phyloP scores from a whole-genome alignment of 2,888 invertebrate genomes.

The Schizaphis graminum region DNA sequence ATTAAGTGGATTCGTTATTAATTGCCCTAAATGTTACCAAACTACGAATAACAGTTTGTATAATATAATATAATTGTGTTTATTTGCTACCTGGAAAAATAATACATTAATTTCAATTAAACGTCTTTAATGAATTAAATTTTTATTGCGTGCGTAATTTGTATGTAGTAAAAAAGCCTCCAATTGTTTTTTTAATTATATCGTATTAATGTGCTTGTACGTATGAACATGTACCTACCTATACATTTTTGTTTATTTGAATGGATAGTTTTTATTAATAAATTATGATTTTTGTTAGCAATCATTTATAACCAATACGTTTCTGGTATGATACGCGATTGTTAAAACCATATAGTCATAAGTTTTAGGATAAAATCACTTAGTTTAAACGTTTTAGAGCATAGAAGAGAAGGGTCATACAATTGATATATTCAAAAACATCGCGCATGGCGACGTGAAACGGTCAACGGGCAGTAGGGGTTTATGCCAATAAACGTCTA shows the following conservation, averaged over 20 bases:
- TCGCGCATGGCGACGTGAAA: background rate
- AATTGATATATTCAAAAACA: background rate
- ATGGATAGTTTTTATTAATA: background rate
- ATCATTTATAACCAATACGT: background rate
- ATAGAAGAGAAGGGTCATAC: background rate
- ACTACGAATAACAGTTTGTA: background rate
- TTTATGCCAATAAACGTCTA: constrained; percentile 60
- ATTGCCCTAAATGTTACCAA: background rate
- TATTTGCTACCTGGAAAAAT: background rate
- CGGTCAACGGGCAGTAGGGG: background rate
- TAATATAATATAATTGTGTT: background rate
- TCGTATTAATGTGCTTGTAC: background rate
- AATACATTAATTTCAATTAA: background rate
- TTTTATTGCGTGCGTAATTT: background rate
- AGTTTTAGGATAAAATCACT: background rate
- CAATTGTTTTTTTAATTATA: background rate
- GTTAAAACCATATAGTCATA: background rate
- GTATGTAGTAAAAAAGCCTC: background rate
- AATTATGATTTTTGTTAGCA: background rate
- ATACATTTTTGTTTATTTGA: background rate
- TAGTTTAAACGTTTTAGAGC: background rate
- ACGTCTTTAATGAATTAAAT: background rate
- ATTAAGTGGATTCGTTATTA: background rate
- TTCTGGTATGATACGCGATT: background rate
- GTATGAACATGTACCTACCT: background rate